These are phyloP conservation scores for Poecilia wingei DNA, from an alignment of 2,797 vertebrate species.

Conservation along the genomic window DNA sequence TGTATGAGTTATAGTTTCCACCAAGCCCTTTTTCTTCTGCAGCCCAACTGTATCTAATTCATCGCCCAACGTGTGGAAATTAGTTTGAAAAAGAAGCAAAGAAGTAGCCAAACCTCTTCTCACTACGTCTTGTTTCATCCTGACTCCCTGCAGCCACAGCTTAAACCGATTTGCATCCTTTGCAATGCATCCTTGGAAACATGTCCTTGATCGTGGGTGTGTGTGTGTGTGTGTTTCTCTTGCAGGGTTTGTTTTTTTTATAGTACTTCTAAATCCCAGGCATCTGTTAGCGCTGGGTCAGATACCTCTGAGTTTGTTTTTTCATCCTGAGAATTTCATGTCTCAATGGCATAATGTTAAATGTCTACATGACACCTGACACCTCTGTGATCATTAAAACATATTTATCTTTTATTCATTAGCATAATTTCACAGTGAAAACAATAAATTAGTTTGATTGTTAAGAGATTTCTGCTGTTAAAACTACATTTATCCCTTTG, in stretches of 20 bases:
- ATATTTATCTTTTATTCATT: neutral
- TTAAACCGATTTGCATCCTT: conserved; percentile 13
- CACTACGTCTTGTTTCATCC: neutral
- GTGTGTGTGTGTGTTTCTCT: too few relatives aligned
- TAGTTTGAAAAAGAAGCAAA: neutral
- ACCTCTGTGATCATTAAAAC: neutral
- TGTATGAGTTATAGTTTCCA: neutral
- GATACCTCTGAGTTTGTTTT: neutral
- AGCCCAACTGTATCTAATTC: neutral
- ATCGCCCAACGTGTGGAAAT: neutral
- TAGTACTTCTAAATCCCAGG: neutral
- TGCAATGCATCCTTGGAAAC: conserved; percentile 10
- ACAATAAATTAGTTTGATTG: neutral
- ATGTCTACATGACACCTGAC: neutral
- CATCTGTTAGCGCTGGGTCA: neutral
- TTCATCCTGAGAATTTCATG: neutral
- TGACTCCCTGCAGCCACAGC: conserved; percentile 5
- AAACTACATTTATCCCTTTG: neutral
- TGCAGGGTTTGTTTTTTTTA: neutral
- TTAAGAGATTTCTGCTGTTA: neutral
- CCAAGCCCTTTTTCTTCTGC: neutral
- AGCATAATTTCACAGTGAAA: neutral
- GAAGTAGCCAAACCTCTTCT: neutral
- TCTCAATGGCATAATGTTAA: neutral
- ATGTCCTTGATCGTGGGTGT: neutral